A percentile compares a stretch with the other conserved stretches of the same genome.
Evolutionary conservation across 2,113 vertebrate genomes (phyloP).

Genomic region (Hemibagrus wyckioides): DNA sequence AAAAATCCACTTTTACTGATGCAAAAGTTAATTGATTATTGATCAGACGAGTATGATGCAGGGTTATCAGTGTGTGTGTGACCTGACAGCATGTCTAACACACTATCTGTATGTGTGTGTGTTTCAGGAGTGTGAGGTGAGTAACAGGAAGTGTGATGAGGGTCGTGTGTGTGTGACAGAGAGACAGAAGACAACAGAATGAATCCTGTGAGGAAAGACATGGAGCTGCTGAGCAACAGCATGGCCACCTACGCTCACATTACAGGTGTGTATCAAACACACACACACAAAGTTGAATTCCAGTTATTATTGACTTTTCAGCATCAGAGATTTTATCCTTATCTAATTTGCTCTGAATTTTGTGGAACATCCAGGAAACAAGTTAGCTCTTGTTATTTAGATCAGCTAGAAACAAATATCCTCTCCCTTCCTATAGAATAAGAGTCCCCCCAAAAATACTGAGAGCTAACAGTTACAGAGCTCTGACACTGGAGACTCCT

Average conservation of each 20-base stretch:
- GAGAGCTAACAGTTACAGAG: too few species aligned
- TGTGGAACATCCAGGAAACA: too few species aligned
- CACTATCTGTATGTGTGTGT: neutral
- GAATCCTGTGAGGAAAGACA: constrained; percentile 82
- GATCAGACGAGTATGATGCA: neutral
- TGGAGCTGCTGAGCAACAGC: constrained; percentile 95
- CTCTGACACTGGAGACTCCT: too few species aligned
- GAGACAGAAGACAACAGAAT: constrained; percentile 61
- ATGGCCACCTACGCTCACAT: constrained; percentile 92
- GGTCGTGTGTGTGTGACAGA: constrained; percentile 18
- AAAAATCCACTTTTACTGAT: neutral
- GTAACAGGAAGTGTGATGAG: constrained; percentile 35
- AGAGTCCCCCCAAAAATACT: too few species aligned
- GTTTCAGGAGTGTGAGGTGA: neutral
- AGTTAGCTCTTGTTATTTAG: too few species aligned
- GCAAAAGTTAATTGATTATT: neutral
- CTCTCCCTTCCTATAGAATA: too few species aligned
- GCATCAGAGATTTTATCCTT: neutral
- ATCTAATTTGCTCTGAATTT: too few species aligned
- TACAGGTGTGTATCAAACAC: constrained; percentile 73
- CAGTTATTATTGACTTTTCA: neutral
- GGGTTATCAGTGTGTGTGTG: neutral
- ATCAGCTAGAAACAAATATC: too few species aligned
- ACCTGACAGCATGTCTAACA: neutral
- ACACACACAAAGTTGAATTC: neutral